phyloP scores from a whole-genome alignment of 2,797 vertebrate species.

The Paedocypris micromegethes region DNA sequence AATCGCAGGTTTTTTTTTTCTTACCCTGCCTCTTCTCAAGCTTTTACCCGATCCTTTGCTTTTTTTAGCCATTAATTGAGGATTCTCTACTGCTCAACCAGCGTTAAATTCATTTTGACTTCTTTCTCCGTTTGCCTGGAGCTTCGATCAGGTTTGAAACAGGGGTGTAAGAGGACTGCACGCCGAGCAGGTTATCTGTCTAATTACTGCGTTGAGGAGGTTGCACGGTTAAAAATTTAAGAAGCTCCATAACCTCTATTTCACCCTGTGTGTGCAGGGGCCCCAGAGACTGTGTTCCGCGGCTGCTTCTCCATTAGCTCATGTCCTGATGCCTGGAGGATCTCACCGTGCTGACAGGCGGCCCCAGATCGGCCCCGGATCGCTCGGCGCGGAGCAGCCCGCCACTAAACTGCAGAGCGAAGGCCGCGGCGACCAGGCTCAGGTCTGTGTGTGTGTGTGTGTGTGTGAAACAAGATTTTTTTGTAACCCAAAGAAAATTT shows the following conservation, averaged over 20 bases:
- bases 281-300: slow-evolving; percentile 71
- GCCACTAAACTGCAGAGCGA: slow-evolving; percentile 56
- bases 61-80: slow-evolving; percentile 69
- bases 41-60: neutral
- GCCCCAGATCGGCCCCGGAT: slow-evolving; percentile 43
- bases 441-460: too few species aligned
- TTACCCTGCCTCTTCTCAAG: slow-evolving; percentile 9
- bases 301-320: slow-evolving; percentile 76
- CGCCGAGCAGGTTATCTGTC: slow-evolving; percentile 97
- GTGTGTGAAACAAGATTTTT: too few species aligned
- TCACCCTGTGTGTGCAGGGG: slow-evolving; percentile 81
- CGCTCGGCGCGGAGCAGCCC: too few species aligned
- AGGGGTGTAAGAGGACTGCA: slow-evolving; percentile 79
- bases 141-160: slow-evolving; percentile 84
- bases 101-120: slow-evolving; percentile 88
- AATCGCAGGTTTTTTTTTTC: slow-evolving; percentile 71
- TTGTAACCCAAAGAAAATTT: too few species aligned
- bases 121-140: slow-evolving; percentile 88
- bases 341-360: slow-evolving; percentile 59
- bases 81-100: slow-evolving; percentile 73
- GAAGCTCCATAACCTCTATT: slow-evolving; percentile 86
- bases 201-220: slow-evolving; percentile 90
- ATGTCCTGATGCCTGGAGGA: slow-evolving; percentile 77
- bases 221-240: slow-evolving; percentile 89
- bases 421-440: slow-evolving; percentile 33